phyloP scores from a whole-genome alignment of 2,113 vertebrate genomes.

The Argyrosomus japonicus region DNA sequence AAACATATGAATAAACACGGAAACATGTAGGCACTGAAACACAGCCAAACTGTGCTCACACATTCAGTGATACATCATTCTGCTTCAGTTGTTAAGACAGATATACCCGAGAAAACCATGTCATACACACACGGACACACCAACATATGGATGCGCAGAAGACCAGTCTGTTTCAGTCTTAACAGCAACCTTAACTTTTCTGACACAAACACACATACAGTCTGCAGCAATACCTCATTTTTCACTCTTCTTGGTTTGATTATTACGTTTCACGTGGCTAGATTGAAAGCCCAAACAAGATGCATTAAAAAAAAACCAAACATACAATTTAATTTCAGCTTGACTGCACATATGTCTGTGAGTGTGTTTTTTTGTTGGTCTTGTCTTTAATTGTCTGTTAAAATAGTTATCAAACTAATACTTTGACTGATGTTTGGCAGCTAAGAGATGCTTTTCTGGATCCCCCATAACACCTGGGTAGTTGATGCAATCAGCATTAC shows the following conservation, averaged over 20 bases:
- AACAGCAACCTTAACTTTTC: constrained; percentile 16
- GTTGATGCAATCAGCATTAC: not conserved
- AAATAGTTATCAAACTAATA: not conserved
- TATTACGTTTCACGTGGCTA: not conserved
- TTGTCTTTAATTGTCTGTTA: not conserved
- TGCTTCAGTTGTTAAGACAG: constrained; percentile 36
- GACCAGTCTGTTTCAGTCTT: constrained; percentile 15
- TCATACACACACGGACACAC: constrained; percentile 3
- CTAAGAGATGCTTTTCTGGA: not conserved
- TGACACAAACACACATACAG: constrained; percentile 6
- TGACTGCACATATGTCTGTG: not conserved
- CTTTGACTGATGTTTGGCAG: constrained; percentile 1
- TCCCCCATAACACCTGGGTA: not conserved
- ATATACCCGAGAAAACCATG: constrained; percentile 21
- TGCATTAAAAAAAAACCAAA: not conserved
- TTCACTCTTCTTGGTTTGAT: not conserved
- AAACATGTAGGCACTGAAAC: not conserved
- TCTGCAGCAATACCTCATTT: not conserved
- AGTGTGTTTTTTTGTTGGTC: not conserved
- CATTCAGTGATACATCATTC: constrained; percentile 33
- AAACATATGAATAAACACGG: constrained; percentile 28
- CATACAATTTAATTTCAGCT: not conserved
- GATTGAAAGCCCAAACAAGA: not conserved
- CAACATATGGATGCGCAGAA: constrained; percentile 16
- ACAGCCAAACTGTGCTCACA: constrained; percentile 6